These are phyloP conservation scores for Operophtera brumata DNA, from an alignment of 2,888 invertebrate species.

Conservation along the genomic window DNA sequence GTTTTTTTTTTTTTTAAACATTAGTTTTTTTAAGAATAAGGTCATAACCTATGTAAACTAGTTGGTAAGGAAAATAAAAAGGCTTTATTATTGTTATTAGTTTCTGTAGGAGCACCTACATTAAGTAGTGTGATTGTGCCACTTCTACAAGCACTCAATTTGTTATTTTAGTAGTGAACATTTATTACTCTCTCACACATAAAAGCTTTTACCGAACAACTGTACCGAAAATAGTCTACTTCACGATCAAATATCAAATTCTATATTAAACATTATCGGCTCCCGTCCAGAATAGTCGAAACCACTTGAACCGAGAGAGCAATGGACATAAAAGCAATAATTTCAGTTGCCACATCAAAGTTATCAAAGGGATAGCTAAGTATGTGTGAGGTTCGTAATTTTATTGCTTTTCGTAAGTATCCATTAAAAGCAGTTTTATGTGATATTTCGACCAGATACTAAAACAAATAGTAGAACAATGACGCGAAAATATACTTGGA, in stretches of 20 bases:
- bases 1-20: no score
- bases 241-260: slow-evolving; percentile 6
- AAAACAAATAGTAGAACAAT: slow-evolving; percentile 24
- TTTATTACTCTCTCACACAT: slow-evolving; percentile 36
- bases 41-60: no score
- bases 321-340: slow-evolving; percentile 31
- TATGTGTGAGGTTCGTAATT: slow-evolving; percentile 39
- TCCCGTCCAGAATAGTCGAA: slow-evolving; percentile 12
- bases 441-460: slow-evolving; percentile 31
- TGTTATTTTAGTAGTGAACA: slow-evolving; percentile 33
- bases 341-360: slow-evolving; percentile 27
- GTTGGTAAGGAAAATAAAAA: no score
- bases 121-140: neutral
- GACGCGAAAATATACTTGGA: slow-evolving; percentile 8
- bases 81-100: no score
- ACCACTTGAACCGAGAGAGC: slow-evolving; percentile 25
- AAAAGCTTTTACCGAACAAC: neutral
- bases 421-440: slow-evolving; percentile 61
- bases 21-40: no score
- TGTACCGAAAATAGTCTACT: neutral
- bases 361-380: slow-evolving; percentile 27
- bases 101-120: neutral
- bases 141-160: slow-evolving; percentile 6
- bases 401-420: slow-evolving; percentile 53
- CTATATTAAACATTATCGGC: slow-evolving; percentile 27